These are phyloP conservation scores for Neotoma lepida DNA, from an alignment of 2,113 vertebrate species.

Conservation along the genomic window DNA sequence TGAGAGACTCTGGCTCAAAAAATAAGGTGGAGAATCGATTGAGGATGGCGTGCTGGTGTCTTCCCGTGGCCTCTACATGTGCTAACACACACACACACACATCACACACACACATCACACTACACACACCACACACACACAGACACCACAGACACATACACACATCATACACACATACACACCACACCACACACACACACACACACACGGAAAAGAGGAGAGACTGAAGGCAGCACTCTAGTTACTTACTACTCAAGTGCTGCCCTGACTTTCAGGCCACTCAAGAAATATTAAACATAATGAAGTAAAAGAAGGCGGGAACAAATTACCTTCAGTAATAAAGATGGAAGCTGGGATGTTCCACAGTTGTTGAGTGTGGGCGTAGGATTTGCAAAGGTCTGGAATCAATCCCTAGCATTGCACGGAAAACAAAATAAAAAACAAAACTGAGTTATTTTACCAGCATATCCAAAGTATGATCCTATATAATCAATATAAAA, in stretches of 20 bases:
- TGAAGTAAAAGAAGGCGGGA: background rate
- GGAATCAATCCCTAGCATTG: background rate
- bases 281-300: background rate
- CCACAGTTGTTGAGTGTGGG: background rate
- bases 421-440: background rate
- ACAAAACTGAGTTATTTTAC: background rate
- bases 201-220: background rate
- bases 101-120: too few species aligned
- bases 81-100: too few species aligned
- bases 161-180: too few species aligned
- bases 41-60: background rate
- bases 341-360: background rate
- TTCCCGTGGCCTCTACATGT: background rate
- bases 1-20: background rate
- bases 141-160: too few species aligned
- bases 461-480: background rate
- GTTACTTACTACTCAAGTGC: background rate
- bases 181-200: too few species aligned
- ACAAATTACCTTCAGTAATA: background rate
- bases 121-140: too few species aligned
- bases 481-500: background rate
- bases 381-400: background rate
- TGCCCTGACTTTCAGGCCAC: background rate
- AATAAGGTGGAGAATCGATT: background rate
- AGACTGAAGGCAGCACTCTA: background rate